Base-by-base conservation (phyloP, 1,140 invertebrate species). In the Drosophila persimilis region DNA sequence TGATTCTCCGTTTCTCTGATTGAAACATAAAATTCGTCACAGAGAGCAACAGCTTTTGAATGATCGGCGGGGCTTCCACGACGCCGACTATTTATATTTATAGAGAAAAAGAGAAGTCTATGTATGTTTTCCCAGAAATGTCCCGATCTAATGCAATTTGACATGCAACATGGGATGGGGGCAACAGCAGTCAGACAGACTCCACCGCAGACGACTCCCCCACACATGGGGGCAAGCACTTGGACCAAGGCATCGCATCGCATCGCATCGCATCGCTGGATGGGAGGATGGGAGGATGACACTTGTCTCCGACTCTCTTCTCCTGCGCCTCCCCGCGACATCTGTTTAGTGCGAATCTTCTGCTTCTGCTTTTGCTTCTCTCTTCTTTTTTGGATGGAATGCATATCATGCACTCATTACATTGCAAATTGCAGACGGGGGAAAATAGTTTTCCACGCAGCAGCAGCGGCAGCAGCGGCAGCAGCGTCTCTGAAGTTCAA, bases 341-440 rank as follows among this genome's bases (percentile, higher is more conserved):
- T 84, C 75, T 83, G 80, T 79, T 85, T 78, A 70, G 73, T 60
- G 67, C 52, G 73, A 73, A 73, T 73, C 22, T 58, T 31, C 31
- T 35, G 13, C 9, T 52, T 4, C 35, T 20, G 17, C 17, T 17
- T 17, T 0, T 17, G 17, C 8, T 17, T 15, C 17, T 31, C 39
- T 52, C 20, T 39, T n/a, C 17, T 56, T 69, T 65, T 86, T 88
- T 53, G 66, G 74, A 20, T 22, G 81, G 85, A 79, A 73, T 78
- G 83, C 83, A 88, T 88, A 86, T 86, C 83, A 77, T 76, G 83
- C 35, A 39, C 83, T 83, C 83, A 86, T 86, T 83, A 77, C 83
- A 83, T 88, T 81, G 73, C 66, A 63, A 86, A 86, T 86, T 88
- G 78, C 83, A 78, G 66, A 62, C 75, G 66, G 52, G 54, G 45